Conservation (phyloP, 2,797 vertebrate genomes). For the Cirrhinus mrigala region DNA sequence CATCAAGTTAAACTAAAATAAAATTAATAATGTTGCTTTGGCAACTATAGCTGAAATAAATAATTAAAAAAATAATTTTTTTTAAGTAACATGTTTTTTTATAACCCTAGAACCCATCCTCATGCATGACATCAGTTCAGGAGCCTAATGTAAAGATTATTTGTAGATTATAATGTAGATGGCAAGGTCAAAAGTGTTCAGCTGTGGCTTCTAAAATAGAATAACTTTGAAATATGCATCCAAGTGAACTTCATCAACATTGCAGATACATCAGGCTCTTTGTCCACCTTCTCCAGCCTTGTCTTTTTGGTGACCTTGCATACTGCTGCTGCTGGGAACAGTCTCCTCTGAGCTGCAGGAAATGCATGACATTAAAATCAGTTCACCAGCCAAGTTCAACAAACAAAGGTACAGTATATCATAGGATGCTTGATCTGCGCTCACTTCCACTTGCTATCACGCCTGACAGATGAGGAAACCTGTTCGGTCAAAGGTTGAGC, state of each 20-base stretch:
- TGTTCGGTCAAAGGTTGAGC: neutral
- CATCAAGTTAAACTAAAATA: neutral
- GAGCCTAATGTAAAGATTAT: neutral
- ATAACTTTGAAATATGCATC: neutral
- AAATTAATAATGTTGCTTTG: neutral
- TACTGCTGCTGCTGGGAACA: neutral
- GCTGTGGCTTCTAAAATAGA: neutral
- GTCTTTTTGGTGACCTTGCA: no score
- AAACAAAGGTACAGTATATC: neutral
- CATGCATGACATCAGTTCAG: neutral
- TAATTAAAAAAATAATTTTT: no score
- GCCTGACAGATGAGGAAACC: neutral
- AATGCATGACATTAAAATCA: neutral
- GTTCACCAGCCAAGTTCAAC: neutral
- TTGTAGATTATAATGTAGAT: neutral
- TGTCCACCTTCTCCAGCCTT: neutral
- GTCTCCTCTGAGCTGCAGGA: neutral
- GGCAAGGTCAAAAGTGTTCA: neutral
- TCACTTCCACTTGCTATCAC: neutral
- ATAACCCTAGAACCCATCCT: neutral
- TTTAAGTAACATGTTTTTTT: neutral
- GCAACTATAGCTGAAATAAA: neutral
- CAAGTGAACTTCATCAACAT: neutral
- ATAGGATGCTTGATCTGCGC: neutral
- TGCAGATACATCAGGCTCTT: slow-evolving; percentile 2